Evolutionary conservation across 2,888 invertebrate genomes (phyloP), one percentile per base, ranked within the genome.

Genomic region (Sarcophaga caerulescens): DNA sequence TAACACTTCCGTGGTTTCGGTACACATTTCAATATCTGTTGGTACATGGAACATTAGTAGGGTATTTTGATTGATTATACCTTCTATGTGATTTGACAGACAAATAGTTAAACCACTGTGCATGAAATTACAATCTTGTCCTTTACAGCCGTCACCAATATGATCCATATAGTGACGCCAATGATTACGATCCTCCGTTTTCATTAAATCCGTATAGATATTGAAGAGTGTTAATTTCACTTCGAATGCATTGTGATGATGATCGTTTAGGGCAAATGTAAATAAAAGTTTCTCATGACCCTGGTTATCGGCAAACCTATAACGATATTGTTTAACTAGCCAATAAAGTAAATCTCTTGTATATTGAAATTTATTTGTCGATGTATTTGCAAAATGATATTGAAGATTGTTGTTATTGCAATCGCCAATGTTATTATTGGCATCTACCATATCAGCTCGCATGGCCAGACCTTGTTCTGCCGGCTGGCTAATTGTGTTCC

Each of bases 131-230:
- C 77, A 71, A 66, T 82, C 65, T 35, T 47, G 17, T 8, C 76
- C 82, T 21, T 82, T 23, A 21, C 76, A 71, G 0, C 82, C 82
- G 2, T 76, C 76, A 4, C 77, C 77, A 35, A 82, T 47, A 66
- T 77, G 76, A 75, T 75, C 69, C 75, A 81, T 81, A 70, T 75
- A 81, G 6, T 70, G 63, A 12, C 59, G 76, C 69, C 81, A 81
- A 65, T 81, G 75, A 23, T 66, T 60, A 10, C 76, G 76, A 21
- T 77, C 71, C 2, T 71, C 60, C 1, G 59, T 60, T 17, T 44
- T 77, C 82, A 82, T 82, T 14, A 71, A 60, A 66, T 77, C 47
- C 6, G 77, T 47, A 44, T 66, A 65, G 4, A 82, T 82, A 52
- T 82, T 77, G 11, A 71, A 77, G 17, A 82, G 65, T 0, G 47